Conservation (phyloP, 2,888 invertebrate genomes). For the Deroplatys truncata region DNA sequence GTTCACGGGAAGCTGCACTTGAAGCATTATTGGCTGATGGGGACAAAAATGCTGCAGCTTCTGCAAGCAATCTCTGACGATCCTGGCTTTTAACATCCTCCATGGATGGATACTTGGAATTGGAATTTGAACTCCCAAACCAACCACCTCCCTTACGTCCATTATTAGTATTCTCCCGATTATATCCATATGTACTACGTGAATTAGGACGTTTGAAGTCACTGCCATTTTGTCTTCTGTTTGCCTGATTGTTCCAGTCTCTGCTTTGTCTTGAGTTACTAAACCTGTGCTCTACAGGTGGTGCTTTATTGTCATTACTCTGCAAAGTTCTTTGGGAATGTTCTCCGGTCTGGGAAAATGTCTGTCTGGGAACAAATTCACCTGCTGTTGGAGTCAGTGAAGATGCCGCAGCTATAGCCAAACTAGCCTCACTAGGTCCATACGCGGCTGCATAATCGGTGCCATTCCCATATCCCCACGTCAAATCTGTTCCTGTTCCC, state of each 20-base stretch:
- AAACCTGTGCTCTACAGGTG: background rate
- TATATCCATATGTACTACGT: background rate
- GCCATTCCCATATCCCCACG: background rate
- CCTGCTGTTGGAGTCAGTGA: constrained; percentile 54
- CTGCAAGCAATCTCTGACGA: constrained; percentile 18
- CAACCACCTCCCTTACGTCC: background rate
- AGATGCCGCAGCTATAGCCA: constrained; percentile 38
- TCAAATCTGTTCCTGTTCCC: background rate
- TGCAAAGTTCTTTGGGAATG: background rate
- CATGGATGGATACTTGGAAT: constrained; percentile 8
- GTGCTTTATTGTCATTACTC: background rate
- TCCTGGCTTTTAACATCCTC: constrained; percentile 24
- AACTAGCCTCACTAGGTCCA: constrained; percentile 4
- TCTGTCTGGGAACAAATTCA: constrained; percentile 51
- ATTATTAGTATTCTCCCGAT: background rate
- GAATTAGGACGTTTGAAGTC: background rate
- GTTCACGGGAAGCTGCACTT: background rate
- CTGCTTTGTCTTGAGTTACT: too few relatives aligned
- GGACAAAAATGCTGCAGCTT: constrained; percentile 24
- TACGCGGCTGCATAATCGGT: background rate
- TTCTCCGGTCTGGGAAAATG: background rate
- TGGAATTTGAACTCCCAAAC: background rate
- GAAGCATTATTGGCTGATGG: background rate
- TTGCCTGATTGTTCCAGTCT: background rate
- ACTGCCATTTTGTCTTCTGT: background rate